These are phyloP conservation scores for Tachystola acroxantha DNA, from an alignment of 2,888 invertebrate genomes.

Conservation along the genomic window DNA sequence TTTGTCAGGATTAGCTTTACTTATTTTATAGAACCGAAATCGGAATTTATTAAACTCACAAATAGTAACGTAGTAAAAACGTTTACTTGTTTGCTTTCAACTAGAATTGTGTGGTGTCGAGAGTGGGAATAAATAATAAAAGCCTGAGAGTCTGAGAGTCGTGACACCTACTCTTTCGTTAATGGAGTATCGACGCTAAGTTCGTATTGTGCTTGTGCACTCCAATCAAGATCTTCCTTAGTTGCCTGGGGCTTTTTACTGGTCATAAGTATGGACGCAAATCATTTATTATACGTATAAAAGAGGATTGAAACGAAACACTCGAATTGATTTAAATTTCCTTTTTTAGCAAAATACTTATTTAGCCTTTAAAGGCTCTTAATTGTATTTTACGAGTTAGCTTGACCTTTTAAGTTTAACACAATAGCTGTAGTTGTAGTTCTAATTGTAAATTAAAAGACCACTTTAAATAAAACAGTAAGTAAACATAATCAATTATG, in stretches of 20 bases:
- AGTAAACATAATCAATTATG: neutral
- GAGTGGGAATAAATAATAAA: constrained; percentile 70
- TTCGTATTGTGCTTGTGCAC: constrained; percentile 56
- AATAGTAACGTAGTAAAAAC: too few relatives aligned
- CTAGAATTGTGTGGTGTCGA: constrained; percentile 36
- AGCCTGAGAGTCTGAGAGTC: constrained; percentile 53
- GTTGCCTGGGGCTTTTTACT: constrained; percentile 50
- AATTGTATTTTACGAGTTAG: constrained; percentile 7
- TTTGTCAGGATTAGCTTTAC: too few relatives aligned
- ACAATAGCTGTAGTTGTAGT: neutral
- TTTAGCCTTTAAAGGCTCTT: neutral
- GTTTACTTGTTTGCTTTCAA: constrained; percentile 55
- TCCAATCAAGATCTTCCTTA: constrained; percentile 69
- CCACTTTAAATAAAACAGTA: neutral
- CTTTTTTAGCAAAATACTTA: neutral
- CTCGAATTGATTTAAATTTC: constrained; percentile 6
- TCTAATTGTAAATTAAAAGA: constrained; percentile 3
- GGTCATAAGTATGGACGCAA: constrained; percentile 35
- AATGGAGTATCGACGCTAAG: constrained; percentile 62
- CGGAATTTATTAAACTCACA: too few relatives aligned
- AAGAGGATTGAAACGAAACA: constrained; percentile 13
- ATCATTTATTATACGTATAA: constrained; percentile 17
- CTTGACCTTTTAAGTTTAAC: constrained; percentile 1
- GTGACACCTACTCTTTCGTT: constrained; percentile 72
- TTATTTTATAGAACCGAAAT: too few relatives aligned